phyloP scores from a whole-genome alignment of 2,113 vertebrate species.

The Archocentrus centrarchus region DNA sequence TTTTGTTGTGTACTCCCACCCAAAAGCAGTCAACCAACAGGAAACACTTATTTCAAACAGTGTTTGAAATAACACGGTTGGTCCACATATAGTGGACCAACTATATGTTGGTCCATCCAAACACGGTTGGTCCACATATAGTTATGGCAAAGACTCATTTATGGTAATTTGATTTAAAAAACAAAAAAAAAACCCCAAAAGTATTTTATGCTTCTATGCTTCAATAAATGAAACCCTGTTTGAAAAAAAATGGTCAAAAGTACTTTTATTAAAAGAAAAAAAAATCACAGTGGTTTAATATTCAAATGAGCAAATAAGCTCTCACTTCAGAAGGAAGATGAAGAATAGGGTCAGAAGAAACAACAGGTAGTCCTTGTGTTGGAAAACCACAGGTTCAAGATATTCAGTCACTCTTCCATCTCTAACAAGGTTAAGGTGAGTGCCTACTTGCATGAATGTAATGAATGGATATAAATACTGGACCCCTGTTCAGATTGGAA shows the following conservation, averaged over 20 bases:
- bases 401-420: not conserved
- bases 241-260: not conserved
- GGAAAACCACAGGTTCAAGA: not conserved
- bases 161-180: not conserved
- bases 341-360: not conserved
- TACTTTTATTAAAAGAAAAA: not conserved
- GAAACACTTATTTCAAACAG: not conserved
- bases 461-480: not conserved
- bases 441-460: not conserved
- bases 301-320: not conserved
- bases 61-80: not conserved
- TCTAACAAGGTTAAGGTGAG: not conserved
- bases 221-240: not conserved
- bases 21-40: not conserved
- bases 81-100: too few relatives aligned
- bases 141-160: not conserved
- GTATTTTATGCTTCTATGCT: not conserved
- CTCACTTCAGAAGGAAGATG: not conserved
- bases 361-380: not conserved
- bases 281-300: not conserved
- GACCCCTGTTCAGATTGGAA: not conserved
- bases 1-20: not conserved
- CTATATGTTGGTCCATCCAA: too few relatives aligned
- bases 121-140: not conserved
- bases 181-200: not conserved